A percentile compares a stretch with the other conserved stretches of the same genome.
These are phyloP conservation scores for Trisateles emortualis DNA, from an alignment of 2,888 invertebrate genomes.

Conservation along the genomic window DNA sequence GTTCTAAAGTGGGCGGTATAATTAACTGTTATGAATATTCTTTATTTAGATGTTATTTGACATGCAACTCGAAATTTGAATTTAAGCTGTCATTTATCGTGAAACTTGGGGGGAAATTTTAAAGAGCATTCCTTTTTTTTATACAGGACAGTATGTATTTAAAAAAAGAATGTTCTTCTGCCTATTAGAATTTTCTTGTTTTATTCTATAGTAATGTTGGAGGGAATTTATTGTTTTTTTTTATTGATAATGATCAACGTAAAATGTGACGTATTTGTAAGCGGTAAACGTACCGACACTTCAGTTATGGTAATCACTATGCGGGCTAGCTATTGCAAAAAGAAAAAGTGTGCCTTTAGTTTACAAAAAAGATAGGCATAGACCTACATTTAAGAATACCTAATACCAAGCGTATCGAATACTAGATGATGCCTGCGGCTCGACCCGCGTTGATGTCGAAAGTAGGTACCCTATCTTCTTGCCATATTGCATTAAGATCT, in stretches of 20 bases:
- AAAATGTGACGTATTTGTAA: slow-evolving; percentile 63
- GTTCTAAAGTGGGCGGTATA: slow-evolving; percentile 40
- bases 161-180: no score
- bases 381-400: slow-evolving; percentile 37
- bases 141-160: not conserved
- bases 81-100: not conserved
- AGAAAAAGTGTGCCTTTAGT: slow-evolving; percentile 49
- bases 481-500: no score
- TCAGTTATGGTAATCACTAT: slow-evolving; percentile 56
- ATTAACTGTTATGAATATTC: slow-evolving; percentile 30
- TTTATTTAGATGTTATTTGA: slow-evolving; percentile 18
- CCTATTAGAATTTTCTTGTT: not conserved
- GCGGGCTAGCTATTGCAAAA: slow-evolving; percentile 61
- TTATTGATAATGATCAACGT: slow-evolving; percentile 55
- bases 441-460: no score
- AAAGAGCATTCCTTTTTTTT: not conserved
- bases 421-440: no score
- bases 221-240: slow-evolving; percentile 36
- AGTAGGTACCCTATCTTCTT: no score
- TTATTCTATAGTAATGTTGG: slow-evolving; percentile 12
- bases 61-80: not conserved
- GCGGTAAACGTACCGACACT: slow-evolving; percentile 59
- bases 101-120: no score
- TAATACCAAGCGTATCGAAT: not conserved
- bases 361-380: slow-evolving; percentile 28